Evolutionary conservation across 2,888 invertebrate species (phyloP).

Genomic region (Lepidocyrtinus sp.): DNA sequence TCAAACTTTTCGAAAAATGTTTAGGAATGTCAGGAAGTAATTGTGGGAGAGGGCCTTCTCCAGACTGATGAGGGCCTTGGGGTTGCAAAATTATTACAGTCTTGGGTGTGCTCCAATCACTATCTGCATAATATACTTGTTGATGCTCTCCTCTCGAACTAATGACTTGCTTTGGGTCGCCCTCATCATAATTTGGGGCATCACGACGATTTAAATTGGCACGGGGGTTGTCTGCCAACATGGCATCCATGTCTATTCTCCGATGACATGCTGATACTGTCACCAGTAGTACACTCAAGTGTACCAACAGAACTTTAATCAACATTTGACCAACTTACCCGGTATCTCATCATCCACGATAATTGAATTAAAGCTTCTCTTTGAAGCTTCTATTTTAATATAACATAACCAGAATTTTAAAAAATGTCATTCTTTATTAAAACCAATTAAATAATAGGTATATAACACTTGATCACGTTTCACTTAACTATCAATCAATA

Average conservation of each 20-base stretch:
- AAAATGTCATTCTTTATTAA: neutral
- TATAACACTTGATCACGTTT: no score
- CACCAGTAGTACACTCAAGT: slow-evolving; percentile 29
- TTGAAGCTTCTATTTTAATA: slow-evolving; percentile 25
- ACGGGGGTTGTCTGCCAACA: slow-evolving; percentile 47
- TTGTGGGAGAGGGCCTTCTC: slow-evolving; percentile 6
- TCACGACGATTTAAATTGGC: slow-evolving; percentile 24
- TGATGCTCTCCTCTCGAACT: slow-evolving; percentile 22
- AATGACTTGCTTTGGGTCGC: slow-evolving; percentile 25
- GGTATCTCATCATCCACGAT: slow-evolving; percentile 14
- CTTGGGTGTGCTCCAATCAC: slow-evolving; percentile 7
- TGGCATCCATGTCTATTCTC: slow-evolving; percentile 43
- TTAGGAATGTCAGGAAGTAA: slow-evolving; percentile 30
- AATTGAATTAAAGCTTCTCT: slow-evolving; percentile 31
- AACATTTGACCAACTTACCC: slow-evolving; percentile 27
- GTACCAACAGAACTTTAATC: slow-evolving; percentile 20
- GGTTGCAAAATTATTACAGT: slow-evolving; percentile 45
- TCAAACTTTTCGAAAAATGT: slow-evolving; percentile 40
- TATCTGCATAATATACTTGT: neutral
- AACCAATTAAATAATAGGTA: no score
- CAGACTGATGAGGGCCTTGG: slow-evolving; percentile 22
- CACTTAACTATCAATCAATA: no score
- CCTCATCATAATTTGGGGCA: slow-evolving; percentile 30
- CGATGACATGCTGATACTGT: slow-evolving; percentile 35
- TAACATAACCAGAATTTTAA: neutral